Percentiles rank a stretch among this genome's conserved stretches.
phyloP scores from a whole-genome alignment of 2,113 vertebrate species.

The Turdus rufiventris region DNA sequence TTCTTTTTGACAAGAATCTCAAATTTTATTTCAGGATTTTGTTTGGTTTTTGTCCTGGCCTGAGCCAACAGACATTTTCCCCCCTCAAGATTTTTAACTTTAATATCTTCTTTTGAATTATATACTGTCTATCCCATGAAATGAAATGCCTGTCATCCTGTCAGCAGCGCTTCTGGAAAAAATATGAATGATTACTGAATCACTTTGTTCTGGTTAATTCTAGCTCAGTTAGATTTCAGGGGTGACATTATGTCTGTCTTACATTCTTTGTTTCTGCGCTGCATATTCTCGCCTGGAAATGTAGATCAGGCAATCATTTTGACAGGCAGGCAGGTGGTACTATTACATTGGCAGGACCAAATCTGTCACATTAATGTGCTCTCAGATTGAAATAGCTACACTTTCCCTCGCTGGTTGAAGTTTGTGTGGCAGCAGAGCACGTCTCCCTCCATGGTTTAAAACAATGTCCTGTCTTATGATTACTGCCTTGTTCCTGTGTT shows the following conservation, averaged over 20 bases:
- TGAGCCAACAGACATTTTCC: background rate
- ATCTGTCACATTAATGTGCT: background rate
- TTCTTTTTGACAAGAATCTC: background rate
- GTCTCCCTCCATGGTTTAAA: background rate
- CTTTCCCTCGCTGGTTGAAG: background rate
- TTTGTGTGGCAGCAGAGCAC: background rate
- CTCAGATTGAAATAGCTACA: background rate
- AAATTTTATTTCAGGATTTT: background rate
- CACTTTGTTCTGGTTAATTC: conserved; percentile 37
- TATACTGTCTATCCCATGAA: background rate
- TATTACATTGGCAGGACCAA: background rate
- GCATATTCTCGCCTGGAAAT: background rate
- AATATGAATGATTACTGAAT: background rate
- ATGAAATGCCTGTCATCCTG: conserved; percentile 30
- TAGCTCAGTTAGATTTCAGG: background rate
- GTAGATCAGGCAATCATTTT: conserved; percentile 5
- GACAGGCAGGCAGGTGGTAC: conserved; percentile 48
- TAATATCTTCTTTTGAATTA: background rate
- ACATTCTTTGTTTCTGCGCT: background rate
- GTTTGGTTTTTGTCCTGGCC: background rate
- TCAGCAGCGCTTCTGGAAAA: conserved; percentile 17
- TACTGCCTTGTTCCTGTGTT: background rate
- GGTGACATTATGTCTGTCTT: background rate
- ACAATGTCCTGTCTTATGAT: background rate
- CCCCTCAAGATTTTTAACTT: background rate